Conservation (phyloP, 2,888 invertebrate species). For the Andrena haemorrhoa region DNA sequence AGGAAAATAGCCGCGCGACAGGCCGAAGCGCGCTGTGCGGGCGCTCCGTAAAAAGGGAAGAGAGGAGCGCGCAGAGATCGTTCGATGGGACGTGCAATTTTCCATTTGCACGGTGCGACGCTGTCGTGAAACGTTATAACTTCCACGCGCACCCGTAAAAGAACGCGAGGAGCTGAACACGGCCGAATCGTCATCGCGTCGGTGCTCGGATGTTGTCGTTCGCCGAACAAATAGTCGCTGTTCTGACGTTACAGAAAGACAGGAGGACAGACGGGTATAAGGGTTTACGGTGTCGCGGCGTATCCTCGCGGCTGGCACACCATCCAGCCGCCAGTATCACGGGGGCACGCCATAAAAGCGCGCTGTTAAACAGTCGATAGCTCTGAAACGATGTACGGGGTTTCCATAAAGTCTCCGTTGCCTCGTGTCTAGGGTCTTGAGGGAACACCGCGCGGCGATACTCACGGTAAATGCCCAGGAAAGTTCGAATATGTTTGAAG, state of each 20-base stretch:
- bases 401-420: slow-evolving; percentile 68
- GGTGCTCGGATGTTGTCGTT: slow-evolving; percentile 51
- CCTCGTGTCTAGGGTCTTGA: slow-evolving; percentile 7
- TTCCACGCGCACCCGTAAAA: slow-evolving; percentile 4
- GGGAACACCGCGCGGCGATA: slow-evolving; percentile 11
- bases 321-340: slow-evolving; percentile 72
- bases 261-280: slow-evolving; percentile 28
- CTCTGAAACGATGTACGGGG: slow-evolving; percentile 61
- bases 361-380: slow-evolving; percentile 69
- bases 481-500: slow-evolving; percentile 13
- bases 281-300: slow-evolving; percentile 74
- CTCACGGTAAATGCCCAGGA: slow-evolving; percentile 26
- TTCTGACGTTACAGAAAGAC: slow-evolving; percentile 16
- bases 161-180: slow-evolving; percentile 2
- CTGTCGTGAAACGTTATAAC: slow-evolving; percentile 13
- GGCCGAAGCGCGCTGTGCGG: neutral
- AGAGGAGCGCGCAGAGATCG: neutral
- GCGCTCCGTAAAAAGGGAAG: neutral
- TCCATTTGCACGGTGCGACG: slow-evolving; percentile 1
- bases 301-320: slow-evolving; percentile 58
- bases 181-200: slow-evolving; percentile 38
- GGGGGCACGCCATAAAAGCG: slow-evolving; percentile 71
- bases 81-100: slow-evolving; percentile 13
- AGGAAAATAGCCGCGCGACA: too few relatives aligned
- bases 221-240: slow-evolving; percentile 55